These are phyloP conservation scores for Stenchaetothrips biformis DNA, from an alignment of 2,888 invertebrate genomes.

Conservation along the genomic window DNA sequence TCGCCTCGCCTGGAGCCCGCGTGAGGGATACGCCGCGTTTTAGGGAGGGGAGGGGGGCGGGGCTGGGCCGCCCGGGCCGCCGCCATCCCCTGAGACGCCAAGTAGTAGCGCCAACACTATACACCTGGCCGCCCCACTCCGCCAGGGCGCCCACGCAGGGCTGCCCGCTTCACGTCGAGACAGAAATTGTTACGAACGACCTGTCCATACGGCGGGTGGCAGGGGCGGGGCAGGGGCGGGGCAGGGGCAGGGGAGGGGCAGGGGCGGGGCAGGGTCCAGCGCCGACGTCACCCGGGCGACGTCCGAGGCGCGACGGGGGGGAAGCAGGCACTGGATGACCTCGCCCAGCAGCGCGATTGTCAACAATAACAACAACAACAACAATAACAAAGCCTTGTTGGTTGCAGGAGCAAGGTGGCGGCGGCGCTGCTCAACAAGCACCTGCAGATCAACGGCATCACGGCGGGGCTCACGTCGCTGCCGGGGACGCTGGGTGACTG, in stretches of 20 bases:
- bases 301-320: no score
- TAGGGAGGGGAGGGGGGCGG: no score
- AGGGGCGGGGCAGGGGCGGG: background rate
- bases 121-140: no score
- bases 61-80: no score
- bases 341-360: no score
- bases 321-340: no score
- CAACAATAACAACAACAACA: no score
- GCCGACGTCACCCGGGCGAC: conserved; percentile 12
- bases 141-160: no score
- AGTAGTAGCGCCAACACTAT: no score
- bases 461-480: conserved; percentile 56
- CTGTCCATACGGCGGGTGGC: background rate
- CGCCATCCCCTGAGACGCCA: no score
- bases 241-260: background rate
- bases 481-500: conserved; percentile 37
- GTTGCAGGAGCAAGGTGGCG: conserved; percentile 78
- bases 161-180: background rate
- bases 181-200: conserved; percentile 20
- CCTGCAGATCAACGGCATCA: conserved; percentile 83
- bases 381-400: conserved; percentile 28
- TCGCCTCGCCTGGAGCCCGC: no score
- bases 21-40: no score
- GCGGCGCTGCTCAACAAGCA: conserved; percentile 81
- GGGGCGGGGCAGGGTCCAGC: background rate